Percentiles rank a stretch among this genome's conserved stretches.
Evolutionary conservation across 2,888 invertebrate species (phyloP).

Genomic region (Toxonevra muliebris): DNA sequence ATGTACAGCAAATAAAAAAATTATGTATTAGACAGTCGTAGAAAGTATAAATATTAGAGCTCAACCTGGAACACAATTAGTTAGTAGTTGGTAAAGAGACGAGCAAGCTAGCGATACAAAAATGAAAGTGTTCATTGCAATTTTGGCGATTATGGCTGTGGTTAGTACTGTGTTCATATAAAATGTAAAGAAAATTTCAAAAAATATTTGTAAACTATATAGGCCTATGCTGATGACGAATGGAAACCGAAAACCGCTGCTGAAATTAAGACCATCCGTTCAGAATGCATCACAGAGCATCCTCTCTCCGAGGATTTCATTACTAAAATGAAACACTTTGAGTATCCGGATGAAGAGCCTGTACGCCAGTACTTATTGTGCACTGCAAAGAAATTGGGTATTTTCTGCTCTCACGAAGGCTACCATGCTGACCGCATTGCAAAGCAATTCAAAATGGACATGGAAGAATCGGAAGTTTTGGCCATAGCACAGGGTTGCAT

Average conservation of each 20-base stretch:
- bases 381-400: constrained; percentile 51
- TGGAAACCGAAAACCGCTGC: constrained; percentile 54
- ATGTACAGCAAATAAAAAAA: background rate
- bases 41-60: constrained; percentile 27
- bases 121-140: constrained; percentile 41
- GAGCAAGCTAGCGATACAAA: constrained; percentile 1
- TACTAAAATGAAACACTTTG: constrained; percentile 48
- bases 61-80: background rate
- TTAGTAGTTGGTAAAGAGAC: constrained; percentile 16
- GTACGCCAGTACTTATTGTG: constrained; percentile 58
- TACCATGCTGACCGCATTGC: constrained; percentile 59
- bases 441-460: constrained; percentile 59
- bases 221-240: constrained; percentile 52
- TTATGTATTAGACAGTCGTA: background rate
- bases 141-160: constrained; percentile 39
- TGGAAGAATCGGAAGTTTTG: constrained; percentile 55
- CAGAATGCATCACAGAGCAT: constrained; percentile 50
- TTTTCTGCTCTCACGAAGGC: constrained; percentile 54
- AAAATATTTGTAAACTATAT: background rate
- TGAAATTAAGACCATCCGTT: constrained; percentile 53
- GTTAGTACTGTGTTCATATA: constrained; percentile 31
- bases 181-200: background rate
- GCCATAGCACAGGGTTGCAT: constrained; percentile 55
- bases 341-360: constrained; percentile 52
- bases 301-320: constrained; percentile 48